phyloP scores from a whole-genome alignment of 2,888 invertebrate species.

The Caenorhabditis parvicauda region DNA sequence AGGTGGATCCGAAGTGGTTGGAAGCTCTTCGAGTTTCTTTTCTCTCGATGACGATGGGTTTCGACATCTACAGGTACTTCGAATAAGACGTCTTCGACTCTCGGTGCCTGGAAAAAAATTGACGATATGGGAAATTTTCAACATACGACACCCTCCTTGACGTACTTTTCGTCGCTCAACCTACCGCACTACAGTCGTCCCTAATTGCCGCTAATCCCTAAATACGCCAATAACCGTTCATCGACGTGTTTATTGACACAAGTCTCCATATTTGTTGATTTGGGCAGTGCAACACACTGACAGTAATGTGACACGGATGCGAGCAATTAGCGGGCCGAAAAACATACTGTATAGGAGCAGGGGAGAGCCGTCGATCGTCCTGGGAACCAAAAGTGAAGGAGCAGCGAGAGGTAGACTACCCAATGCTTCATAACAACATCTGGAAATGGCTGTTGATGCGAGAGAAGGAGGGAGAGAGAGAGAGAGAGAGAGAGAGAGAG shows the following conservation, averaged over 20 bases:
- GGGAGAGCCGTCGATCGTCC: conserved; percentile 8
- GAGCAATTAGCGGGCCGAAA: neutral
- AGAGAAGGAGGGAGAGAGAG: conserved; percentile 9
- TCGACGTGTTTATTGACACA: too few species aligned
- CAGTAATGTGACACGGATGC: too few species aligned
- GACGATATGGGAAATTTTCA: too few species aligned
- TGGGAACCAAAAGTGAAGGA: conserved; percentile 3
- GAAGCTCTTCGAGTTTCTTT: conserved; percentile 14
- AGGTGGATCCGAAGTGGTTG: conserved; percentile 39
- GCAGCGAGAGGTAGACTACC: conserved; percentile 9
- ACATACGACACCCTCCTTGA: too few species aligned
- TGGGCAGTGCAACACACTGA: too few species aligned
- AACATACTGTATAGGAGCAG: conserved; percentile 33
- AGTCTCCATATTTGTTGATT: too few species aligned
- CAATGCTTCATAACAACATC: conserved; percentile 10
- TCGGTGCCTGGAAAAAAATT: conserved; percentile 35
- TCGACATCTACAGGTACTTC: conserved; percentile 35
- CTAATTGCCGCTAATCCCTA: too few species aligned
- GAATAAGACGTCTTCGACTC: conserved; percentile 38
- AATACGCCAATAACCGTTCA: too few species aligned
- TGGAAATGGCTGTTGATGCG: neutral
- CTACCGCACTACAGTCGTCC: too few species aligned
- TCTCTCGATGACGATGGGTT: conserved; percentile 3
- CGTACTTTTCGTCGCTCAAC: too few species aligned
- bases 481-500: conserved; percentile 16